Conservation (phyloP, 1,140 invertebrate genomes). For the Penaeus japonicus region DNA sequence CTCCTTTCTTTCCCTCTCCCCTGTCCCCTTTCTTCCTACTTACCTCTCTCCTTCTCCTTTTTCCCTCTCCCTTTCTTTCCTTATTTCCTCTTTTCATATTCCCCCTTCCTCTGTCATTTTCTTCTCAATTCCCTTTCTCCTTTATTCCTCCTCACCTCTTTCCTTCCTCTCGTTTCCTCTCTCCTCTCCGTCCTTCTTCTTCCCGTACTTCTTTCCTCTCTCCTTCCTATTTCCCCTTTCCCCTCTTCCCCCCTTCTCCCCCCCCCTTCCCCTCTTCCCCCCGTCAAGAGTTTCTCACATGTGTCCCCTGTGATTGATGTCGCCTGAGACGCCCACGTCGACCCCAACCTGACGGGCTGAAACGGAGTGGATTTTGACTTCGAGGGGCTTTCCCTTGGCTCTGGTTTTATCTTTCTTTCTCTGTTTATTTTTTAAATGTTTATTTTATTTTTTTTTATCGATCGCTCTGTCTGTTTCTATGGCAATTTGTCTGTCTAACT, state of each 20-base stretch:
- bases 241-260: background rate
- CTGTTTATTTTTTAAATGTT: too few relatives aligned
- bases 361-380: too few relatives aligned
- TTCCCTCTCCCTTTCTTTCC: background rate
- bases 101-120: background rate
- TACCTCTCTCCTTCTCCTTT: background rate
- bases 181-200: background rate
- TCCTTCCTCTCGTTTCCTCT: background rate
- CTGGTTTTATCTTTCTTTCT: background rate
- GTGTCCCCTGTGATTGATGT: too few relatives aligned
- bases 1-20: background rate
- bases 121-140: background rate
- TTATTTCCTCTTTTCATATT: background rate
- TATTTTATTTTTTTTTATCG: background rate
- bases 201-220: background rate
- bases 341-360: too few relatives aligned
- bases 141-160: background rate
- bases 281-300: background rate
- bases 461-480: too few relatives aligned
- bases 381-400: too few relatives aligned
- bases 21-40: background rate
- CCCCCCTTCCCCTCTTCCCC: background rate
- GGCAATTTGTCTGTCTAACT: too few relatives aligned
- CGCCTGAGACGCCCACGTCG: too few relatives aligned
- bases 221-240: background rate